phyloP scores from a whole-genome alignment of 92 coral and sea anemone genomes.

The Palythoa heliodiscus region DNA sequence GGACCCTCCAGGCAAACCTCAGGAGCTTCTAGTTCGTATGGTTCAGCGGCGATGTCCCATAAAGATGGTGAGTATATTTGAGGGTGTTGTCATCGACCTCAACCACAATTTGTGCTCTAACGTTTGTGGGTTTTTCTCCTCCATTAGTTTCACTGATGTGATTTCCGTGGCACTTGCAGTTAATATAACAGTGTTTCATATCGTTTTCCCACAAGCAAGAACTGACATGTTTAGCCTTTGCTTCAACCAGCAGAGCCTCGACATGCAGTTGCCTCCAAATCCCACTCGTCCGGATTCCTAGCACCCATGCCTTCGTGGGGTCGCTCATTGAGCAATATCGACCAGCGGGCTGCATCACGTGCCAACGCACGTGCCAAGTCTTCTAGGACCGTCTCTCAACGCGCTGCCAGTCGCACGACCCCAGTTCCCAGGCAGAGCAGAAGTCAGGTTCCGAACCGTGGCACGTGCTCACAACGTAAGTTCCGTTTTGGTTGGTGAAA shows the following conservation, averaged over 20 bases:
- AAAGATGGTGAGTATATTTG: conserved; percentile 74
- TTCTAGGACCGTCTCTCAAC: conserved; percentile 66
- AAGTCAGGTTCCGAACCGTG: conserved; percentile 78
- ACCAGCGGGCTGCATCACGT: conserved; percentile 92
- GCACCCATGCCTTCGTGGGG: conserved; percentile 86
- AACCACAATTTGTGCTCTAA: no score
- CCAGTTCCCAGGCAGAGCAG: conserved; percentile 72
- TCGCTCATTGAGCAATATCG: conserved; percentile 94
- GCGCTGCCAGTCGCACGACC: conserved; percentile 56
- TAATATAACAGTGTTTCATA: neutral
- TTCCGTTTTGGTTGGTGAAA: neutral
- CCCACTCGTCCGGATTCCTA: conserved; percentile 64
- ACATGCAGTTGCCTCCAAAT: conserved; percentile 72
- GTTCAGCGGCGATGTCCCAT: conserved; percentile 77
- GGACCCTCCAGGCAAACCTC: conserved; percentile 40
- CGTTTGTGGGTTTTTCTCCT: no score
- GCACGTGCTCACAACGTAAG: conserved; percentile 96
- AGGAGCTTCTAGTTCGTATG: conserved; percentile 53
- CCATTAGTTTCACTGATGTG: neutral
- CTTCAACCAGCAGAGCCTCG: conserved; percentile 56
- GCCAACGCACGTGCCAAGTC: conserved; percentile 79
- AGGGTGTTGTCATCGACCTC: neutral
- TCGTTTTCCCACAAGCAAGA: neutral
- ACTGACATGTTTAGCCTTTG: neutral
- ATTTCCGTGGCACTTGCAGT: neutral